Evolutionary conservation across 2,113 vertebrate genomes (phyloP).

Genomic region (Eolophus roseicapilla): DNA sequence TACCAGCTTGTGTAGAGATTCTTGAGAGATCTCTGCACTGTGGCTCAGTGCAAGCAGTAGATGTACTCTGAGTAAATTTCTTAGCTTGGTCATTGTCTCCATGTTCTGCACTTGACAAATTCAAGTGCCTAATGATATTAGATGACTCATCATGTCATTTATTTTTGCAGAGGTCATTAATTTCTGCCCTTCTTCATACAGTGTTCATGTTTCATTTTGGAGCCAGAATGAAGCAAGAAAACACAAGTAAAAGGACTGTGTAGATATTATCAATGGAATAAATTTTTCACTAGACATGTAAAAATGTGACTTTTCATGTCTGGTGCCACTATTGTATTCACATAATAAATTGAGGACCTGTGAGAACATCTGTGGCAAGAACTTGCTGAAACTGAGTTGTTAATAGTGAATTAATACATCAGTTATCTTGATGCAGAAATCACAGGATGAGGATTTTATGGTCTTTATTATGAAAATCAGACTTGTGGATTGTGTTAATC

Average conservation of each 20-base stretch:
- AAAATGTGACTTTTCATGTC: background rate
- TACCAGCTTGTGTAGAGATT: background rate
- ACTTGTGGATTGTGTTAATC: background rate
- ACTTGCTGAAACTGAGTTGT: background rate
- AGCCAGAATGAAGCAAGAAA: background rate
- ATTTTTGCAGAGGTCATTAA: background rate
- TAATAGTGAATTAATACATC: background rate
- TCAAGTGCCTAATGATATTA: background rate
- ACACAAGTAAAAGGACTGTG: background rate
- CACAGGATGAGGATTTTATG: background rate
- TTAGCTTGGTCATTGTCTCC: background rate
- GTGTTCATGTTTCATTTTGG: background rate
- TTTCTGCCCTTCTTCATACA: background rate
- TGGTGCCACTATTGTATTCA: background rate
- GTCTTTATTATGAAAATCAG: background rate
- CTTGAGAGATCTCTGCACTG: background rate
- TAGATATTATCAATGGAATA: background rate
- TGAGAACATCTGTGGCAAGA: background rate
- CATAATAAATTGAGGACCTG: background rate
- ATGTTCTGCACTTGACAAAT: background rate
- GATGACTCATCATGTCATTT: background rate
- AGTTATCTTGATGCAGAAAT: background rate
- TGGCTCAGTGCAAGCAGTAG: background rate
- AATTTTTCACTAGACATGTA: background rate
- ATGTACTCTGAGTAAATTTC: background rate